Evolutionary conservation across 2,888 invertebrate genomes (phyloP), one percentile per base, ranked within the genome.

Genomic region (Stegophylla sp.): DNA sequence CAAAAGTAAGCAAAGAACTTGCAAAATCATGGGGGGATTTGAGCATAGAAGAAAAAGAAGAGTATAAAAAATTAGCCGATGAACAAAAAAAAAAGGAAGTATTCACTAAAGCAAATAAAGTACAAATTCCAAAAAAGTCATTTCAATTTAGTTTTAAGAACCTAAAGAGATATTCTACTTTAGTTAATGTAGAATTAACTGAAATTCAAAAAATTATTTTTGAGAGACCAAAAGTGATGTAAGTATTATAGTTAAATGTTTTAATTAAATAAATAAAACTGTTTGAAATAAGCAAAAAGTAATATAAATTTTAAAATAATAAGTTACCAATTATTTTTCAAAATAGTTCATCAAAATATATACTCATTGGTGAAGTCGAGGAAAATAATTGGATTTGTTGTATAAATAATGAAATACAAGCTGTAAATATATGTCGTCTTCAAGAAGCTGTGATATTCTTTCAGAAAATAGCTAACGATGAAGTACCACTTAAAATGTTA

Each of bases 21-120:
- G 86, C 86, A 17, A 83, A 83, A 63, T 84, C 85, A 5, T 88
- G 88, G 88, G 86, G 86, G 82, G 82, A 85, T 63, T 83, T 88
- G 63, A 84, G 86, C 0, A 83, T 85, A 2, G 86, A 86, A 53
- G 87, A 88, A 82, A 87, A 86, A 73, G 86, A 86, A 20, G 85
- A 84, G 82, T 88, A 87, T 83, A 84, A 85, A 72, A 84, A 85
- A 67, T 76, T 85, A 12, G 85, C 85, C 69, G 79, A 85, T 67
- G 83, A 84, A 61, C 61, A 82, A 41, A 74, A 71, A 82, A 82
- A 82, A 51, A 17, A 23, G 17, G 63, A 79, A 56, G 28, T 61
- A 61, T 12, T 64, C 12, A 23, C n/a, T 67, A 64, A 43, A 53
- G 20, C 17, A 28, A 41, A 64, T 51, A 61, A 82, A n/a, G 28